Evolutionary conservation across 2,888 invertebrate genomes (phyloP), one percentile per base, ranked within the genome.

Genomic region (Cistogaster globosa): DNA sequence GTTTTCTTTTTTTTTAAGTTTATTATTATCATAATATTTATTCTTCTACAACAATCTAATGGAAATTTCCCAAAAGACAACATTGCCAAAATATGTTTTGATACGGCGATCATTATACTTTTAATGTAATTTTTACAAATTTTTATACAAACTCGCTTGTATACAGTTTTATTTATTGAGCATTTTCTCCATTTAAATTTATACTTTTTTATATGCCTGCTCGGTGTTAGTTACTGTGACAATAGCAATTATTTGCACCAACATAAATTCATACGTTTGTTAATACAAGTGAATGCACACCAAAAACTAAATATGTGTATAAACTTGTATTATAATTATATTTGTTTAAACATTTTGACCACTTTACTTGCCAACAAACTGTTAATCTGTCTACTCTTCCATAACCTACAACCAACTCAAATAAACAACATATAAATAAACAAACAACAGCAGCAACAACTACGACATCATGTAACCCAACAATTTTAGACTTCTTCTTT

Each of bases 331-430:
- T 78, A 75, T 48, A 78, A 62, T 74, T 67, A n/a, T 67, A 74
- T 69, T 78, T 60, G 62, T 68, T 55, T 20, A 67, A 68, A 62
- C 58, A 75, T 82, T 82, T 82, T 71, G 65, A 79, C 69, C 71
- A 78, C 48, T 72, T 82, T 82, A 53, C 53, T 82, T 85, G 85
- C 82, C 85, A 85, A 82, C 75, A 82, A 79, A 71, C 75, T 82
- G 82, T 85, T 85, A 78, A 82, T 82, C 78, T 79, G 77, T 74
- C 48, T 75, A 72, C 62, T 68, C 58, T 68, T 57, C 78, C 78
- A 79, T 68, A 79, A 83, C 74, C 78, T 67, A 55, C 38, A 74
- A 83, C 45, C 68, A 38, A 83, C 22, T 57, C 20, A 55, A 69
- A 62, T n/a, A 74, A 67, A 67, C 42, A 60, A 62, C 51, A 22